These are phyloP conservation scores for Tenualosa thibaudeaui DNA, from an alignment of 2,797 vertebrate genomes.

Conservation along the genomic window DNA sequence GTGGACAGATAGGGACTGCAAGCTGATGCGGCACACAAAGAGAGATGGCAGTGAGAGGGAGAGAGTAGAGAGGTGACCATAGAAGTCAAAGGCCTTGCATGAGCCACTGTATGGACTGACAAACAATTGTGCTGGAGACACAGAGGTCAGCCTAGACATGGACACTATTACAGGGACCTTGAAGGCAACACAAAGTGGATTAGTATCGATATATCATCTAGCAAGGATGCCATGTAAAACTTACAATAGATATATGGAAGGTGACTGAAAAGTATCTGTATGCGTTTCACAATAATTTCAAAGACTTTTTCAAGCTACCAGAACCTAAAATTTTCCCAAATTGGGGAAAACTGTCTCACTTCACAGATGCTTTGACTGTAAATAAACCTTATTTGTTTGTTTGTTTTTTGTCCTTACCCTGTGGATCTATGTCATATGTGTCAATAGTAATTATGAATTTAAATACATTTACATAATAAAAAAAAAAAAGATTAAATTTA, in stretches of 20 bases:
- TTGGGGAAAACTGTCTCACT: background rate
- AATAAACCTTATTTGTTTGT: background rate
- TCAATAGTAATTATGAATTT: no score
- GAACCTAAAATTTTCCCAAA: background rate
- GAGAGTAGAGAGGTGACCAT: background rate
- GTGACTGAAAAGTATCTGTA: background rate
- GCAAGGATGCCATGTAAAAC: background rate
- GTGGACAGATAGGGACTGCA: constrained; percentile 34
- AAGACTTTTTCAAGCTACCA: no score
- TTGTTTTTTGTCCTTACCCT: no score
- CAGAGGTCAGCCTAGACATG: background rate
- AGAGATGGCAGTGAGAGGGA: constrained; percentile 13
- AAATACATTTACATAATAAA: no score
- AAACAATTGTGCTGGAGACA: background rate
- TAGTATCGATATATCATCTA: constrained; percentile 12
- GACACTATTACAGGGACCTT: background rate
- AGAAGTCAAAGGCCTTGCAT: background rate
- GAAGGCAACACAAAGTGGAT: background rate
- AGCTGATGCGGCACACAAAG: background rate
- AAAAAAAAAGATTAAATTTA: no score
- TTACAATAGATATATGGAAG: background rate
- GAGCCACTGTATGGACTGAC: background rate
- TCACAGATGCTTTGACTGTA: background rate
- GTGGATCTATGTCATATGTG: no score
- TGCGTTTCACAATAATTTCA: background rate